Percentiles rank a stretch among this genome's conserved stretches.
phyloP scores from a whole-genome alignment of 2,797 vertebrate genomes.

The Myotis myotis region DNA sequence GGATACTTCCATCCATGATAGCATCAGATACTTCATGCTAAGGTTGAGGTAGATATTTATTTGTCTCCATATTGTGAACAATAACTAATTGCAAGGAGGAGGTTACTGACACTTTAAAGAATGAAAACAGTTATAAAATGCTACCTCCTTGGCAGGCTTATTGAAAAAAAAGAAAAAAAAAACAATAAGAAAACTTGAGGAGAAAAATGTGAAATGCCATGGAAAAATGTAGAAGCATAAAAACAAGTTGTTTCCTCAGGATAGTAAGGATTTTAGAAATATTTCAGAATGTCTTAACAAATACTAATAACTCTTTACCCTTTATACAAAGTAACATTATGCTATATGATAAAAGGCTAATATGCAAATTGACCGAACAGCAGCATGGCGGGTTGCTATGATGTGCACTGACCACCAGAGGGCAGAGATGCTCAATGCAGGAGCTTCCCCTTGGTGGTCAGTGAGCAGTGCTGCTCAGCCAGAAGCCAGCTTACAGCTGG shows the following conservation, averaged over 20 bases:
- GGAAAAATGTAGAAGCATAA: not conserved
- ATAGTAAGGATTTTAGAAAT: not conserved
- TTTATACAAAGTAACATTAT: not conserved
- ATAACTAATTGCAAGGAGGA: not conserved
- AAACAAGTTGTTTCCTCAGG: not conserved
- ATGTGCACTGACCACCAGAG: too few relatives aligned
- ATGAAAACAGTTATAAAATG: constrained; percentile 38
- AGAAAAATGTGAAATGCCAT: not conserved
- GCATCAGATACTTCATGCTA: not conserved
- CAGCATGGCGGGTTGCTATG: too few relatives aligned
- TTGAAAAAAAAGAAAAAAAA: not conserved
- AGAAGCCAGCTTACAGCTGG: too few relatives aligned
- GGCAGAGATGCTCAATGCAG: too few relatives aligned
- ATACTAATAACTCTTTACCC: not conserved
- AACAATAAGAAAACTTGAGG: not conserved
- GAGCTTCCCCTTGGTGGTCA: too few relatives aligned
- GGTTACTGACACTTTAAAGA: constrained; percentile 18
- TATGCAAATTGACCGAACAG: too few relatives aligned
- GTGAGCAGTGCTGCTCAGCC: too few relatives aligned
- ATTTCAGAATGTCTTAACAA: constrained; percentile 29
- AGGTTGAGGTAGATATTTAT: not conserved
- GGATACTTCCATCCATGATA: not conserved
- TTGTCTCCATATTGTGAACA: constrained; percentile 14
- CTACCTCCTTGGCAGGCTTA: not conserved
- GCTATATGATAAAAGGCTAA: too few relatives aligned